Evolutionary conservation across 1,140 invertebrate genomes (phyloP), one percentile per base, ranked within the genome.

Genomic region (Drosophila ananassae): DNA sequence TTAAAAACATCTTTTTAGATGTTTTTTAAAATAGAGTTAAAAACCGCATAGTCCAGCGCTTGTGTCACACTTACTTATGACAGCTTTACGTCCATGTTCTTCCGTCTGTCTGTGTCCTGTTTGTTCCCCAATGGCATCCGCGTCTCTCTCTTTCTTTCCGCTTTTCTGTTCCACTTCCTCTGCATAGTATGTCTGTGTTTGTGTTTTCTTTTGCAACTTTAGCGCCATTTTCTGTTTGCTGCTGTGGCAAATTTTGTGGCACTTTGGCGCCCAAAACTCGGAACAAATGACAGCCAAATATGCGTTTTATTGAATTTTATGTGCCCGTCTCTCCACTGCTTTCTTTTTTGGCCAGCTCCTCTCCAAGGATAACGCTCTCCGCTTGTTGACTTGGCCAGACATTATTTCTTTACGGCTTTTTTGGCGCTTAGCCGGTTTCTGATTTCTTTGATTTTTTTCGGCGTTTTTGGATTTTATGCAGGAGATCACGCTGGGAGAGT

Each of bases 281-380:
- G 71, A 82, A 73, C 83, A 79, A 87, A 87, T 87, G 78, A 89
- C 83, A 89, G 71, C 83, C 83, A 87, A 89, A 87, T 87, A 87
- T 87, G 83, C 83, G 83, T 89, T 87, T 87, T 87, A 87, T 89
- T 89, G 83, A 89, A 89, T 89, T 82, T 89, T 89, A 89, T 82
- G 79, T 79, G 67, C 63, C 50, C 48, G 62, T 47, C 75, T 64
- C 80, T 66, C 21, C 51, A 3, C 21, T 10, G 24, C 47, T 44
- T 47, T 58, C 34, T 68, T 54, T 47, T 67, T 51, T 17, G 60
- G 34, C 9, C 46, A 9, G 25, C 28, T 22, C 32, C 41, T 25
- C 21, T 56, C 55, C 56, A 39, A 73, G 71, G 57, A 73, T 64
- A 53, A 54, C 24, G 55, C 67, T 57, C 17, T 30, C 39, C 51